Percentiles rank a stretch among this genome's conserved stretches.
phyloP scores from a whole-genome alignment of 1,140 invertebrate genomes.

The Cotesia vestalis region DNA sequence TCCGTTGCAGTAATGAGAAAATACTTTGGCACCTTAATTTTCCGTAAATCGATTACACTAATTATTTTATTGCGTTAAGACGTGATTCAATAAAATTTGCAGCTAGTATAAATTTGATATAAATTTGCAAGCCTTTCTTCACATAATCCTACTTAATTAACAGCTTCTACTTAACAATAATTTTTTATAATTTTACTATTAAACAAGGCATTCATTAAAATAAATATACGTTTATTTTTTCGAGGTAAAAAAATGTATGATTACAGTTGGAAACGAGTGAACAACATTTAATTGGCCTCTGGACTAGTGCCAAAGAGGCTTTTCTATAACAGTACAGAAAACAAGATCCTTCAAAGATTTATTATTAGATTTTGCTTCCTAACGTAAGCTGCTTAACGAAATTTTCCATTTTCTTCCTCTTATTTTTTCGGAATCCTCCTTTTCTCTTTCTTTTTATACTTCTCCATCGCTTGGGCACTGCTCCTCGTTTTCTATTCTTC shows the following conservation, averaged over 20 bases:
- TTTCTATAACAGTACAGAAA: constrained; percentile 17
- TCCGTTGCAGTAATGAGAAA: too few species aligned
- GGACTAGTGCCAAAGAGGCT: constrained; percentile 26
- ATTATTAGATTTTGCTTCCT: constrained; percentile 41
- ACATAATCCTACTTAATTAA: too few species aligned
- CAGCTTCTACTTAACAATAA: too few species aligned
- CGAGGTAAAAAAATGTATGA: not conserved
- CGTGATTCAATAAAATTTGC: too few species aligned
- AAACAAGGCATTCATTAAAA: too few species aligned
- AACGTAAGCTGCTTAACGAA: constrained; percentile 40
- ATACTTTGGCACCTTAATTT: too few species aligned
- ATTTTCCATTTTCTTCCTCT: constrained; percentile 19
- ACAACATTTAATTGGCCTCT: constrained; percentile 33
- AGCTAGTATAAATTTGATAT: too few species aligned
- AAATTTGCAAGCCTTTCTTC: too few species aligned
- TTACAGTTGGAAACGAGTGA: constrained; percentile 13
- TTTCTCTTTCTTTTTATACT: too few species aligned
- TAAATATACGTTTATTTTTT: too few species aligned
- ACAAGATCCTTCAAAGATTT: constrained; percentile 36
- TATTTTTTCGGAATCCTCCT: too few species aligned
- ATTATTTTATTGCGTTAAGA: too few species aligned
- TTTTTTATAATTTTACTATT: not conserved
- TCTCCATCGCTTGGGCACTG: not conserved
- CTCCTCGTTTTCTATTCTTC: not conserved
- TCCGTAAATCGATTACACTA: constrained; percentile 7